A percentile compares a stretch with the other conserved stretches of the same genome.
phyloP scores from a whole-genome alignment of 2,113 vertebrate species.

The Camelus dromedarius region DNA sequence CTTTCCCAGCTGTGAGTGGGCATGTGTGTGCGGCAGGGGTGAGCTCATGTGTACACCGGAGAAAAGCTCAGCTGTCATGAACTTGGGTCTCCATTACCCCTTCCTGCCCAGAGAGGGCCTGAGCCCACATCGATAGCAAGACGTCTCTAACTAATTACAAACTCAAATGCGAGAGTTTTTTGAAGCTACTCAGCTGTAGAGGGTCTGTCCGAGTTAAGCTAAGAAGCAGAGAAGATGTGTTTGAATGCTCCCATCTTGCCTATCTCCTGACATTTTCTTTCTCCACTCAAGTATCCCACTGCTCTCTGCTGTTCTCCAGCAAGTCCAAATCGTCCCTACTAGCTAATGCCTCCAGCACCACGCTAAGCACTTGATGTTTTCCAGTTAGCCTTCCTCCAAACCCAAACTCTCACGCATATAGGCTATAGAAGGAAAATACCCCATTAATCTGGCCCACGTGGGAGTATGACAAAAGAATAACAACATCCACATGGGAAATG shows the following conservation, averaged over 20 bases:
- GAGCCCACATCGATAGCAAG: not conserved
- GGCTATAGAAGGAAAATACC: not conserved
- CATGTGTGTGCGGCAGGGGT: not conserved
- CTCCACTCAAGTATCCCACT: not conserved
- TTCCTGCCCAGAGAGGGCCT: not conserved
- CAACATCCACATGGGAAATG: not conserved
- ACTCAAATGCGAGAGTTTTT: not conserved
- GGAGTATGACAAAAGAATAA: not conserved
- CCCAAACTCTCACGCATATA: not conserved
- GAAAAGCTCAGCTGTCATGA: not conserved
- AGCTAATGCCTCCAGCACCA: not conserved
- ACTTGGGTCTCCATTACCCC: not conserved
- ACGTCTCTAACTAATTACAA: not conserved
- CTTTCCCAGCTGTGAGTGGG: not conserved
- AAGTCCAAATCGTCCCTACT: not conserved
- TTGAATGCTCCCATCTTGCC: not conserved
- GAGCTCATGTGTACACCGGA: too few species aligned
- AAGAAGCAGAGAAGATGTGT: not conserved
- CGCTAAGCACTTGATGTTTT: not conserved
- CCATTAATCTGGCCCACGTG: not conserved
- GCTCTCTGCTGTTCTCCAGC: not conserved
- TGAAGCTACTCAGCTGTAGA: not conserved
- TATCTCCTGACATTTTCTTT: not conserved
- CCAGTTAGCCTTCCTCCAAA: not conserved
- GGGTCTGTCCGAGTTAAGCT: not conserved